Evolutionary conservation across 2,797 vertebrate genomes (phyloP).

Genomic region (Oreortyx pictus): DNA sequence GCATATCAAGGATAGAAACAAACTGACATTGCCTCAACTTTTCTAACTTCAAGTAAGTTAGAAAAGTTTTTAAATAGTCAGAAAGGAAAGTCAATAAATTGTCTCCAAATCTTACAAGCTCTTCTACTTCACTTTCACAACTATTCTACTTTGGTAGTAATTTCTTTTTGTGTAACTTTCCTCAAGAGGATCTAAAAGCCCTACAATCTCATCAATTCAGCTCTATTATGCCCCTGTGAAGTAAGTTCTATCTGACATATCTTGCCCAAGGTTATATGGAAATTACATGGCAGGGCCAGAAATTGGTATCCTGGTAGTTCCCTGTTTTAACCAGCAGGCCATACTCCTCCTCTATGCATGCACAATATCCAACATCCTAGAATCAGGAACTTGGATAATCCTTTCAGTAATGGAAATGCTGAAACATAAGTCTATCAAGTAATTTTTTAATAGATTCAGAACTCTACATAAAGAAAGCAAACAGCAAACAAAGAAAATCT

Average conservation of each 20-base stretch:
- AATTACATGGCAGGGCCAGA: slow-evolving; percentile 2
- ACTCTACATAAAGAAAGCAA: neutral
- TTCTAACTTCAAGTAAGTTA: neutral
- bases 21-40: neutral
- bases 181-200: slow-evolving; percentile 43
- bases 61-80: slow-evolving; percentile 18
- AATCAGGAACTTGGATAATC: neutral
- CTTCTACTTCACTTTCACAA: slow-evolving; percentile 29
- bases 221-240: slow-evolving; percentile 20
- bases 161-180: slow-evolving; percentile 24
- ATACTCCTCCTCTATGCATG: slow-evolving; percentile 36
- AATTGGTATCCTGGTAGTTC: slow-evolving; percentile 1
- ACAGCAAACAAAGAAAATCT: neutral
- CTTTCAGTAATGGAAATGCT: neutral
- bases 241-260: slow-evolving; percentile 13
- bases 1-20: slow-evolving; percentile 45
- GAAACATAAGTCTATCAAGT: neutral
- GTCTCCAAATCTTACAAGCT: neutral
- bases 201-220: slow-evolving; percentile 35
- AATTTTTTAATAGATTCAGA: neutral
- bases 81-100: slow-evolving; percentile 2
- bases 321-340: slow-evolving; percentile 46
- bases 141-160: neutral
- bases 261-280: slow-evolving; percentile 42
- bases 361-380: neutral